These are phyloP conservation scores for Sturmia bella DNA, from an alignment of 2,888 invertebrate species.

Conservation along the genomic window DNA sequence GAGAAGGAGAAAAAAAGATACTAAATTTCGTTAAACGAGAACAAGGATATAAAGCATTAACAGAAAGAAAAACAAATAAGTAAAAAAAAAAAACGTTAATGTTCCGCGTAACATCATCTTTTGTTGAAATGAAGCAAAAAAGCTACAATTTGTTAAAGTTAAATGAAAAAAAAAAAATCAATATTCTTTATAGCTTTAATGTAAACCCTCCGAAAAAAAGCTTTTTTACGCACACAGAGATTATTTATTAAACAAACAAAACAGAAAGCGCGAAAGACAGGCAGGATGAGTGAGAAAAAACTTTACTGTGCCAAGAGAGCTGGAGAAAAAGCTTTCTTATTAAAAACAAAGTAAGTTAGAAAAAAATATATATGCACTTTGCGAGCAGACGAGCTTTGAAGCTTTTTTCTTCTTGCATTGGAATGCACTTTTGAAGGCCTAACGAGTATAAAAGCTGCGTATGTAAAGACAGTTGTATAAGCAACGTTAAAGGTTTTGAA, in stretches of 20 bases:
- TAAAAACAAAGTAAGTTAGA: slow-evolving; percentile 52
- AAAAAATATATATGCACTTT: slow-evolving; percentile 43
- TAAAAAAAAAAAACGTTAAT: slow-evolving; percentile 41
- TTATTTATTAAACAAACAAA: no score
- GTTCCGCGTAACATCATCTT: slow-evolving; percentile 62
- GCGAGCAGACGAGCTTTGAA: slow-evolving; percentile 54
- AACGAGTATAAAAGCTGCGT: slow-evolving; percentile 76
- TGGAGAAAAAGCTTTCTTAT: slow-evolving; percentile 20
- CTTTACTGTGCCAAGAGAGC: background rate
- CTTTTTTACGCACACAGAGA: slow-evolving; percentile 67
- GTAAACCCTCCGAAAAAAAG: slow-evolving; percentile 69
- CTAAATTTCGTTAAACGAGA: slow-evolving; percentile 67
- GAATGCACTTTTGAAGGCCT: slow-evolving; percentile 70
- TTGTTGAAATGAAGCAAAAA: slow-evolving; percentile 48
- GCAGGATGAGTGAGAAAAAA: no score
- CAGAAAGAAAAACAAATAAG: slow-evolving; percentile 44
- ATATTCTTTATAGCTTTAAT: slow-evolving; percentile 59
- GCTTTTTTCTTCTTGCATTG: slow-evolving; percentile 60
- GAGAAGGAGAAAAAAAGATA: slow-evolving; percentile 26
- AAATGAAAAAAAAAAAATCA: slow-evolving; percentile 47
- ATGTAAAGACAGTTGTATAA: slow-evolving; percentile 78
- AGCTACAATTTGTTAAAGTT: slow-evolving; percentile 43
- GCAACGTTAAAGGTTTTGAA: slow-evolving; percentile 79
- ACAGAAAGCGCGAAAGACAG: no score
- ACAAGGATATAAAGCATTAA: slow-evolving; percentile 67